Conservation (phyloP, 1,140 invertebrate genomes). For the Aphaenogaster floridana region DNA sequence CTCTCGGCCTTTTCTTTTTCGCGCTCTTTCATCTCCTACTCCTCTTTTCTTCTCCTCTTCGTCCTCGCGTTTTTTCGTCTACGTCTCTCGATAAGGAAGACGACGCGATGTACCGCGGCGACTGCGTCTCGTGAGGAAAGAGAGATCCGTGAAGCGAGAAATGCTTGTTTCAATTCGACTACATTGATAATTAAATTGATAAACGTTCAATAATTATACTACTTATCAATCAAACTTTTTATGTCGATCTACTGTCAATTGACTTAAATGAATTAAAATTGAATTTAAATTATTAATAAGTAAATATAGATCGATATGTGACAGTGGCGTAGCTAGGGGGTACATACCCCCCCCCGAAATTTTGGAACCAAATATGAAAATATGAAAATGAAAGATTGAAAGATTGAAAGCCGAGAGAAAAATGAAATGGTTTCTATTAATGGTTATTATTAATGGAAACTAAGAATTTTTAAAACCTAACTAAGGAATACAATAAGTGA, state of each 20-base stretch:
- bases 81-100: slow-evolving; percentile 36
- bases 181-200: not conserved
- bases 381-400: too few species aligned
- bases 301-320: too few species aligned
- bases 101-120: not conserved
- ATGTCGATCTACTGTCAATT: not conserved
- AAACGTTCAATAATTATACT: not conserved
- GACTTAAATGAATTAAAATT: too few species aligned
- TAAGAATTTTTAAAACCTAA: too few species aligned
- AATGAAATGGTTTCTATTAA: too few species aligned
- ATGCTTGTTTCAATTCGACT: not conserved
- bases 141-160: not conserved
- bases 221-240: not conserved
- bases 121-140: not conserved
- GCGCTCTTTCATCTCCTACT: not conserved
- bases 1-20: slow-evolving; percentile 17
- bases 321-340: too few species aligned
- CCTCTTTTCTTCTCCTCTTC: not conserved
- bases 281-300: too few species aligned
- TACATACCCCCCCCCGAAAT: too few species aligned
- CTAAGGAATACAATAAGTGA: too few species aligned
- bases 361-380: too few species aligned
- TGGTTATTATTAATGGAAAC: too few species aligned
- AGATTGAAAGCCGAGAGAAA: too few species aligned
- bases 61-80: not conserved